Evolutionary conservation across 2,888 invertebrate genomes (phyloP).

Genomic region (Pheosia gnoma): DNA sequence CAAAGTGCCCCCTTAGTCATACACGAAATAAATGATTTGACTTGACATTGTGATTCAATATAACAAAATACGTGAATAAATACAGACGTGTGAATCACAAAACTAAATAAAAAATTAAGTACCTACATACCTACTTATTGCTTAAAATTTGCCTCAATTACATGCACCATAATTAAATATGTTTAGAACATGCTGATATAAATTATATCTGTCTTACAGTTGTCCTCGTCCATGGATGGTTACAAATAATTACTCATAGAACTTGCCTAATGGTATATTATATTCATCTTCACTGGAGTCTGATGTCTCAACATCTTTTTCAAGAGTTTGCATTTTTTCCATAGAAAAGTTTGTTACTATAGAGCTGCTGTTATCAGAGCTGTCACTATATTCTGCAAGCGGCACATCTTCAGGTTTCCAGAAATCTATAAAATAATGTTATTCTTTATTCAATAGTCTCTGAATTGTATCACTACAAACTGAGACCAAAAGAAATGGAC

Average conservation of each 20-base stretch:
- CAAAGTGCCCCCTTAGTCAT: too few relatives aligned
- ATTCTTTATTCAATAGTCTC: too few relatives aligned
- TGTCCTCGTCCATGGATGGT: constrained; percentile 15
- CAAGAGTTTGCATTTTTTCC: constrained; percentile 68
- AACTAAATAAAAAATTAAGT: too few relatives aligned
- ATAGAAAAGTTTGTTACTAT: constrained; percentile 71
- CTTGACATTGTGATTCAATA: too few relatives aligned
- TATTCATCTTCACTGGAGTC: constrained; percentile 81
- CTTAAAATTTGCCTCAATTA: too few relatives aligned
- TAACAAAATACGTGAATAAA: too few relatives aligned
- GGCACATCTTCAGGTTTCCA: constrained; percentile 76
- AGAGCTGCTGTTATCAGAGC: constrained; percentile 77
- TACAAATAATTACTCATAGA: constrained; percentile 29
- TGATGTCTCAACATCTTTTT: constrained; percentile 69
- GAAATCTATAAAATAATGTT: constrained; percentile 57
- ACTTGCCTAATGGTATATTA: constrained; percentile 66
- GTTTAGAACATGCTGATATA: neutral
- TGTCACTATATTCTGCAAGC: constrained; percentile 74
- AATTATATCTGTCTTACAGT: constrained; percentile 23
- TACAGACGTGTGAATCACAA: neutral
- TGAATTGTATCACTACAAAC: too few relatives aligned
- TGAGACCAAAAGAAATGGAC: too few relatives aligned
- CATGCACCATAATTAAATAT: neutral
- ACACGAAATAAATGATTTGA: too few relatives aligned
- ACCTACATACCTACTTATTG: too few relatives aligned